Evolutionary conservation across 2,888 invertebrate species (phyloP), one percentile per base, ranked within the genome.

Genomic region (Corbicula japonica): DNA sequence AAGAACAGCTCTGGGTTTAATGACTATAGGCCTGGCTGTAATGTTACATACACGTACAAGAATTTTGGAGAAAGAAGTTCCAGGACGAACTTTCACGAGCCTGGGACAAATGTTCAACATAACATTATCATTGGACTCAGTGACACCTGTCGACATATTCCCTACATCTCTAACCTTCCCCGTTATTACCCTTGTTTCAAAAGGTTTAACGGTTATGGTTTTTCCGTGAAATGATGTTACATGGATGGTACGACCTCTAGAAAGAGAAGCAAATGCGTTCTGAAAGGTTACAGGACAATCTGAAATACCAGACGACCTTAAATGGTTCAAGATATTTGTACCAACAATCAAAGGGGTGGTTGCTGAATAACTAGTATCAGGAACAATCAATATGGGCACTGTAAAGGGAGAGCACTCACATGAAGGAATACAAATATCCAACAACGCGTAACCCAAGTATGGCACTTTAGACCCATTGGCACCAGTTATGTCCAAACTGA

Each of bases 401-500:
- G n/a, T 18, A 48, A 48, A 48, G 48, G 21, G n/a, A n/a, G n/a
- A n/a, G n/a, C n/a, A n/a, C n/a, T n/a, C n/a, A n/a, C n/a, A n/a
- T n/a, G n/a, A 48, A 48, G 48, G 48, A 48, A 48, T 23, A 48
- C n/a, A 48, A 48, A 48, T 48, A 48, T 48, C 48, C 8, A 48
- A 23, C 12, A 48, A 6, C 18, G 48, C 8, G n/a, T 48, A 48
- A 48, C 48, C 48, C 6, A 48, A 12, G n/a, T 48, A 48, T 12
- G 48, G 48, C 6, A n/a, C n/a, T n/a, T n/a, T n/a, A n/a, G n/a
- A n/a, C n/a, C n/a, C n/a, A n/a, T n/a, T n/a, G n/a, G n/a, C n/a
- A n/a, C n/a, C n/a, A n/a, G n/a, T n/a, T n/a, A n/a, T n/a, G n/a
- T n/a, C n/a, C n/a, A n/a, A n/a, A n/a, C n/a, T n/a, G n/a, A n/a